Evolutionary conservation across 2,888 invertebrate species (phyloP).

Genomic region (Tipula helvola): DNA sequence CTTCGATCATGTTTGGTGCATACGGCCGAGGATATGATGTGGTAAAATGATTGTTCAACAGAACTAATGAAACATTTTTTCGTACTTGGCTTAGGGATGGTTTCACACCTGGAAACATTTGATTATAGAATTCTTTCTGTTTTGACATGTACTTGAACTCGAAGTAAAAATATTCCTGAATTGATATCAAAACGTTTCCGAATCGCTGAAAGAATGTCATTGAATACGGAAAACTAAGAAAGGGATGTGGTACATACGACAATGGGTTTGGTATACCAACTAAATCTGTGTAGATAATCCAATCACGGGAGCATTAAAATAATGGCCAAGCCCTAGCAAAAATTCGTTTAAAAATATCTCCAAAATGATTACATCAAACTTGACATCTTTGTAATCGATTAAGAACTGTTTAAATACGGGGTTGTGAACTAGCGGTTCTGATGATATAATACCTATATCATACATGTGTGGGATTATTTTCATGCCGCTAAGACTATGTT

Average conservation of each 20-base stretch:
- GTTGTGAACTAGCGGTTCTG: not conserved
- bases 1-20: constrained; percentile 33
- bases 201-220: constrained; percentile 31
- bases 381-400: constrained; percentile 20
- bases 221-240: constrained; percentile 25
- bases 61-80: constrained; percentile 26
- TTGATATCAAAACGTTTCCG: constrained; percentile 20
- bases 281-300: constrained; percentile 19
- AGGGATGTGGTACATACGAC: constrained; percentile 27
- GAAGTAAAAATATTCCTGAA: not conserved
- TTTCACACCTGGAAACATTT: constrained; percentile 25
- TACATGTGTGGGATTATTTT: not conserved
- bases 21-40: constrained; percentile 30
- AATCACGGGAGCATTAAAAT: constrained; percentile 23
- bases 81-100: constrained; percentile 23
- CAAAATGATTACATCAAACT: constrained; percentile 31
- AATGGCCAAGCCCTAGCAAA: constrained; percentile 21
- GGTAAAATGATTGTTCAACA: constrained; percentile 31
- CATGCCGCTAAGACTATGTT: not conserved
- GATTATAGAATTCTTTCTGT: constrained; percentile 24
- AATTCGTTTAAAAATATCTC: constrained; percentile 34
- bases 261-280: constrained; percentile 27
- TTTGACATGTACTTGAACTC: constrained; percentile 25
- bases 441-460: not conserved
- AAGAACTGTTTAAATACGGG: not conserved